Conservation (phyloP, 1,140 invertebrate genomes). For the Muscidifurax raptorellus region DNA sequence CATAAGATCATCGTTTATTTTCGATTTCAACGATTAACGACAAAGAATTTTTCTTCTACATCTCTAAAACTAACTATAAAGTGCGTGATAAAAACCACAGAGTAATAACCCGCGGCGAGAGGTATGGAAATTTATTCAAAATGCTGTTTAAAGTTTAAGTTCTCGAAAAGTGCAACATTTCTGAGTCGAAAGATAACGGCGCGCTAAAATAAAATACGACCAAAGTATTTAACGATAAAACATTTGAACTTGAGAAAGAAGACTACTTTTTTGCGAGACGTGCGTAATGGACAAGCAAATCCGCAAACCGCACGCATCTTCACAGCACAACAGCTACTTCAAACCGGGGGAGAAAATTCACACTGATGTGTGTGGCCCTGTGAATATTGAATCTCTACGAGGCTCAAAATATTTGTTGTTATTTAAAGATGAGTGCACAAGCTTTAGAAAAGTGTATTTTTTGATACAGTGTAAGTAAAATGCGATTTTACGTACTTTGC, state of each 20-base stretch:
- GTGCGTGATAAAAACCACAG: neutral
- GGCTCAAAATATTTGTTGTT: too few relatives aligned
- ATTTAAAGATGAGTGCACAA: neutral
- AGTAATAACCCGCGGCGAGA: neutral
- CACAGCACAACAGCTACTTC: neutral
- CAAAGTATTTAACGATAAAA: neutral
- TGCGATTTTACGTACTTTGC: too few relatives aligned
- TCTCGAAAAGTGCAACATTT: constrained; percentile 19
- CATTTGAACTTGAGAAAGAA: neutral
- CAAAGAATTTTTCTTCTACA: constrained; percentile 21
- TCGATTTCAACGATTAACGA: constrained; percentile 35
- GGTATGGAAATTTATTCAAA: constrained; percentile 23
- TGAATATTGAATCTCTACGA: too few relatives aligned
- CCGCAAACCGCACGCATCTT: too few relatives aligned
- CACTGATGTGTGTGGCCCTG: too few relatives aligned
- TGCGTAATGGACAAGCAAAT: too few relatives aligned
- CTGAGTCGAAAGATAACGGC: neutral
- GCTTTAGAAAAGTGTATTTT: constrained; percentile 64
- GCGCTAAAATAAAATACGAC: neutral
- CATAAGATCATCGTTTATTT: neutral
- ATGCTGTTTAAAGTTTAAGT: constrained; percentile 33
- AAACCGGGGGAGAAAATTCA: neutral
- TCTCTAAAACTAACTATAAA: neutral
- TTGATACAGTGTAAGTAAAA: too few relatives aligned
- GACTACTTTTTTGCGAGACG: neutral